phyloP scores from a whole-genome alignment of 2,113 vertebrate genomes.

The Mastomys natalensis region DNA sequence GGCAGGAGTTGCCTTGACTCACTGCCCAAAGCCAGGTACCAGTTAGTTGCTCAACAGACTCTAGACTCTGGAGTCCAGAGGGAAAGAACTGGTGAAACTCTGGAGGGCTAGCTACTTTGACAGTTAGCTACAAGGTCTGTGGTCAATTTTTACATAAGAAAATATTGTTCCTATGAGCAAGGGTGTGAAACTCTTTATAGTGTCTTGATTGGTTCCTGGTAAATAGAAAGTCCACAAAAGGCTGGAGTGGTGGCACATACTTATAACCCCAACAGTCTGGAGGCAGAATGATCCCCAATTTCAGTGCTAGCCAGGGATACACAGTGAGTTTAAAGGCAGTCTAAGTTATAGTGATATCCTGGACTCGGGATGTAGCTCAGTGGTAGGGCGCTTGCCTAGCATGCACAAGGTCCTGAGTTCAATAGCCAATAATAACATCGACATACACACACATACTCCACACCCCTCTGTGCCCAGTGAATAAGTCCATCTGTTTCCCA shows the following conservation, averaged over 20 bases:
- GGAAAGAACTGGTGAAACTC: neutral
- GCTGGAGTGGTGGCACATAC: neutral
- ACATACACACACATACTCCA: neutral
- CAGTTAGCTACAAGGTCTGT: neutral
- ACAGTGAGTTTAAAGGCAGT: neutral
- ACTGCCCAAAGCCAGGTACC: neutral
- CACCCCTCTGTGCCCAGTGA: neutral
- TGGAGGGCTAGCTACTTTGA: no score
- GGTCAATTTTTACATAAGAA: neutral
- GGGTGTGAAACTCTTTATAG: neutral
- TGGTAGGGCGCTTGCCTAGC: neutral
- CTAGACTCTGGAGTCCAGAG: neutral
- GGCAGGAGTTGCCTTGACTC: neutral
- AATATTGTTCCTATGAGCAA: neutral
- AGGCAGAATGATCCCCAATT: neutral
- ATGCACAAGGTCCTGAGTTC: neutral
- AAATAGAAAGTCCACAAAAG: neutral
- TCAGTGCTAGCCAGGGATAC: neutral
- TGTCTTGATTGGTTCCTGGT: neutral
- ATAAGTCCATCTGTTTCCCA: neutral
- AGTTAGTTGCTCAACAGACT: neutral
- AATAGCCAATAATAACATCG: neutral
- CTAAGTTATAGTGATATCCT: neutral
- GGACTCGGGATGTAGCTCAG: neutral
- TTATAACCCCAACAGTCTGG: neutral